These are phyloP conservation scores for Capitella teleta DNA, from an alignment of 1,140 invertebrate species.

Conservation along the genomic window DNA sequence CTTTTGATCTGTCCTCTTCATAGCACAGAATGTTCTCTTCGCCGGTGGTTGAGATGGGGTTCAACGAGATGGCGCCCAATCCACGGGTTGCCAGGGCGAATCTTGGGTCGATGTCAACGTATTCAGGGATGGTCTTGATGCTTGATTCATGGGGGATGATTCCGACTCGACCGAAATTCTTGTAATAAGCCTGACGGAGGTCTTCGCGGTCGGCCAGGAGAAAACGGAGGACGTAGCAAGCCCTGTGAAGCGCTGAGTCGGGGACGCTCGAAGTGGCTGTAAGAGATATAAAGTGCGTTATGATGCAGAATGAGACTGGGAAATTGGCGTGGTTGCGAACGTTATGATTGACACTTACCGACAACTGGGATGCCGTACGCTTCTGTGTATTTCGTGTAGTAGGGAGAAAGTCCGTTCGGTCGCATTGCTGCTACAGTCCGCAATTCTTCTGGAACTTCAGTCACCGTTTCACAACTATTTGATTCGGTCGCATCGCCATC, in stretches of 20 bases:
- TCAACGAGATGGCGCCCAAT: slow-evolving; percentile 14
- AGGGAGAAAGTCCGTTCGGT: slow-evolving; percentile 17
- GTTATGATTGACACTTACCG: slow-evolving; percentile 12
- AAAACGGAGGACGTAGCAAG: slow-evolving; percentile 25
- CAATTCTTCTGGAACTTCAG: too few species aligned
- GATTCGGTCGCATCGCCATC: too few species aligned
- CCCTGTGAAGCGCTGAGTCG: slow-evolving; percentile 21
- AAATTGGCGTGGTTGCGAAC: too few species aligned
- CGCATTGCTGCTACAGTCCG: too few species aligned
- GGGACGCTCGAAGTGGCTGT: slow-evolving; percentile 13
- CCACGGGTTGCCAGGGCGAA: slow-evolving; percentile 18
- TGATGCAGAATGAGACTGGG: neutral
- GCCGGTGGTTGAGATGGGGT: slow-evolving; percentile 18
- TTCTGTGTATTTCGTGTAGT: slow-evolving; percentile 30
- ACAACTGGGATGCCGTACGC: slow-evolving; percentile 31
- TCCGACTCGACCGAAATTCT: slow-evolving; percentile 18
- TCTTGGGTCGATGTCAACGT: slow-evolving; percentile 13
- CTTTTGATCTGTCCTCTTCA: slow-evolving; percentile 12
- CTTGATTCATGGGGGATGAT: slow-evolving; percentile 19
- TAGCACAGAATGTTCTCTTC: slow-evolving; percentile 24
- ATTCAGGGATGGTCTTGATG: slow-evolving; percentile 20
- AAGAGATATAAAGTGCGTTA: too few species aligned
- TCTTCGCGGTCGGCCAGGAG: slow-evolving; percentile 21
- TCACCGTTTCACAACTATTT: too few species aligned
- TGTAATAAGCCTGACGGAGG: slow-evolving; percentile 21